A percentile compares a stretch with the other conserved stretches of the same genome.
Conservation (phyloP, 2,797 vertebrate genomes). For the Pitangus sulphuratus region DNA sequence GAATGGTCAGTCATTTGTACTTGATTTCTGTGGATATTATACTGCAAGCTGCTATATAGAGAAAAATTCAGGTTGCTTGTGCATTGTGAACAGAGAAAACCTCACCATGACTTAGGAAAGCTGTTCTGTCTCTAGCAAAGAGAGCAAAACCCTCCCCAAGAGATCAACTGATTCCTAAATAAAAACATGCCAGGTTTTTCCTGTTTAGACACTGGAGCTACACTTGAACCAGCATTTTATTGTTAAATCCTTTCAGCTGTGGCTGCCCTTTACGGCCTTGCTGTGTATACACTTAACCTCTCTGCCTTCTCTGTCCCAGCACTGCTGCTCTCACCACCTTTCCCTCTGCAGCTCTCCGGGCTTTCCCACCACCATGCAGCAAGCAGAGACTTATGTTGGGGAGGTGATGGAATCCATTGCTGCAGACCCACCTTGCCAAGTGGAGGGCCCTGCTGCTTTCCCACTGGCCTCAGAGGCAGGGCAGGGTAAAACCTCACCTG, state of each 20-base stretch:
- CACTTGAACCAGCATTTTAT: not conserved
- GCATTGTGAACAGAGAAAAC: not conserved
- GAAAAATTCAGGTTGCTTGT: not conserved
- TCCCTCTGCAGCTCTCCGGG: not conserved
- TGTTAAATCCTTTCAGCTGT: not conserved
- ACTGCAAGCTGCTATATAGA: not conserved
- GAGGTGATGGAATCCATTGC: rapidly evolving
- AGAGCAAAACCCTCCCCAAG: not conserved
- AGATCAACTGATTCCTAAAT: not conserved
- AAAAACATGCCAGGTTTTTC: not conserved
- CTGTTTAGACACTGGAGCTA: not conserved
- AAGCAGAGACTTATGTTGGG: rapidly evolving
- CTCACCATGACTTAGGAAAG: not conserved
- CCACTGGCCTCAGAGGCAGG: not conserved
- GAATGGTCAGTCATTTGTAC: not conserved
- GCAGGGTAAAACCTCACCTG: not conserved
- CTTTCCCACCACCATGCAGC: rapidly evolving
- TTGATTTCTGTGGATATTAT: not conserved
- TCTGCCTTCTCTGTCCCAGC: not conserved
- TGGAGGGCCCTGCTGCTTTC: not conserved
- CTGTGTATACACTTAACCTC: rapidly evolving
- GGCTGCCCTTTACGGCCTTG: not conserved
- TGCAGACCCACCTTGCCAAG: not conserved
- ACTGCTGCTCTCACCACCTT: rapidly evolving
- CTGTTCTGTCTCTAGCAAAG: not conserved